Evolutionary conservation across 2,888 invertebrate species (phyloP).

Genomic region (Nephrocerus scutellatus): DNA sequence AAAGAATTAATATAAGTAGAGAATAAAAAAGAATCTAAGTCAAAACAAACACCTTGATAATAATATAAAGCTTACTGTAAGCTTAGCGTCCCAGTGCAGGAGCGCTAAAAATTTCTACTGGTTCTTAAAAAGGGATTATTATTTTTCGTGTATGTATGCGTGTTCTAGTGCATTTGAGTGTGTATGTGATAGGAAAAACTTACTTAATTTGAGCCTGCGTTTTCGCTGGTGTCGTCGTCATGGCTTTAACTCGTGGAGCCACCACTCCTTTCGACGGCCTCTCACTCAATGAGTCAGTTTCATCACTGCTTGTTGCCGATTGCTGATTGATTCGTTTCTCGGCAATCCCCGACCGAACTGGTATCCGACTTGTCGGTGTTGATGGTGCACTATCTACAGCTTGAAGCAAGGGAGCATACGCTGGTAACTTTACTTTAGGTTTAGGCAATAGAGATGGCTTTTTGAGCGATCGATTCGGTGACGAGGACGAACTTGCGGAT

Average conservation of each 20-base stretch:
- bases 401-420: constrained; percentile 16
- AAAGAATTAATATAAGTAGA: too few species aligned
- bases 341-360: constrained; percentile 44
- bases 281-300: constrained; percentile 12
- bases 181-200: too few species aligned
- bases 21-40: too few species aligned
- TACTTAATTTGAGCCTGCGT: constrained; percentile 22
- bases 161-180: too few species aligned
- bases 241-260: constrained; percentile 6
- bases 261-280: constrained; percentile 5
- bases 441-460: constrained; percentile 45
- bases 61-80: too few species aligned
- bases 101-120: too few species aligned
- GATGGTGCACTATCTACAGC: constrained; percentile 11
- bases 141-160: too few species aligned
- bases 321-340: constrained; percentile 40
- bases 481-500: too few species aligned
- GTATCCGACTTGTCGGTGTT: constrained; percentile 41
- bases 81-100: too few species aligned
- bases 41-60: too few species aligned
- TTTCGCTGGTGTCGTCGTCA: constrained; percentile 6
- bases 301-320: constrained; percentile 27
- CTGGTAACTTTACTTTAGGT: constrained; percentile 39
- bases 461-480: constrained; percentile 14
- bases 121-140: too few species aligned